Base-by-base conservation (phyloP, 2,888 invertebrate genomes). In the Yponomeuta sedellus region DNA sequence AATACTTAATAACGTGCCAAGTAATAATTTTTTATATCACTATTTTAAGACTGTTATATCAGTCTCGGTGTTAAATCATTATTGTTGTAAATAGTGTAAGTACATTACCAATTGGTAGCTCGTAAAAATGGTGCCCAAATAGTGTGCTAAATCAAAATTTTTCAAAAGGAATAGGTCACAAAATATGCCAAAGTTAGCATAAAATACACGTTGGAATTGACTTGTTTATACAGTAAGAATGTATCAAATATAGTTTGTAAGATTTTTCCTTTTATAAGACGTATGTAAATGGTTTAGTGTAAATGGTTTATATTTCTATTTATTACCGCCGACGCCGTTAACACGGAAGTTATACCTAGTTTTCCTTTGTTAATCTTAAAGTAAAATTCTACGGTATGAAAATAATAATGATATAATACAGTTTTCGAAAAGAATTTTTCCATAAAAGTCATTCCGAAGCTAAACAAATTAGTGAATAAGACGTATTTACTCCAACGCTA, bases 151-250 rank as follows among this genome's bases (percentile, higher is more conserved):
- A 52, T 52, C 44, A 5, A 52, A 52, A 52, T 52, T 52, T 52
- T 52, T 52, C 44, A 52, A 52, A 52, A 52, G 44, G 44, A 52
- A 20, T 64, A 12, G 44, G 83, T 85, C 85, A 85, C 83, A 84
- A 85, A 81, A 75, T 82, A 85, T 82, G 81, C 88, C 87, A 87
- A 88, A 88, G 87, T 79, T 87, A 86, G 81, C 28, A 10, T 64
- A 39, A 64, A 34, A 64, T 64, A 20, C 44, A 64, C 39, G 25
- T 39, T 39, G 61, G 25, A 61, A 34, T 61, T 61, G n/a, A 52
- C 44, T 52, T 52, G 44, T 52, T 52, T 52, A 52, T 11, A 62
- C 25, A 34, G n/a, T 62, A 62, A 52, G 34, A 62, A 62, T 62
- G 39, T 39, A 59, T 52, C 12, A 52, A 34, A 20, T 59, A 12